These are phyloP conservation scores for Zapus hudsonius DNA, from an alignment of 2,113 vertebrate genomes.

Conservation along the genomic window DNA sequence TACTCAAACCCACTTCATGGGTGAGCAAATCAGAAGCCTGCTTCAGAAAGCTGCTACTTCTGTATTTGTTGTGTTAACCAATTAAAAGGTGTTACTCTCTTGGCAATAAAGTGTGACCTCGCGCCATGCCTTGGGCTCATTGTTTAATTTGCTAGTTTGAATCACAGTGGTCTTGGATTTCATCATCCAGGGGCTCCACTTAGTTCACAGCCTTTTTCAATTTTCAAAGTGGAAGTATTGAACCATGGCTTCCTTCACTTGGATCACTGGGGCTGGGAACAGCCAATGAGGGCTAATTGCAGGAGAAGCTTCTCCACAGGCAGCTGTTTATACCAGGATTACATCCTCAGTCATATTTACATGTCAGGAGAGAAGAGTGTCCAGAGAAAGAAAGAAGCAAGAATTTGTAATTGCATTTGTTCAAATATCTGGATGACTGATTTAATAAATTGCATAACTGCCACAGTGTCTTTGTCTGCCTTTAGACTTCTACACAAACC, in stretches of 20 bases:
- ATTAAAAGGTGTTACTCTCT: constrained; percentile 76
- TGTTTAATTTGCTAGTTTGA: constrained; percentile 46
- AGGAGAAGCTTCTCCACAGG: constrained; percentile 22
- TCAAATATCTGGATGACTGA: constrained; percentile 13
- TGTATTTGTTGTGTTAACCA: constrained; percentile 70
- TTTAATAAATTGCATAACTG: constrained; percentile 8
- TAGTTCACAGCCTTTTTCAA: constrained; percentile 1
- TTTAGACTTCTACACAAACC: not conserved
- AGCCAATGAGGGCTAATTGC: constrained; percentile 16
- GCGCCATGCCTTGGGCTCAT: not conserved
- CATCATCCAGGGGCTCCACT: not conserved
- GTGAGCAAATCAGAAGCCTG: constrained; percentile 47
- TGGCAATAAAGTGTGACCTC: constrained; percentile 58
- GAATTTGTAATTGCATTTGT: not conserved
- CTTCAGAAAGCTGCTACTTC: constrained; percentile 44
- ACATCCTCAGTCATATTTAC: not conserved
- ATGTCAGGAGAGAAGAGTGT: not conserved
- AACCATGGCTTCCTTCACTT: constrained; percentile 1
- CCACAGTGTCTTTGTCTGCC: not conserved
- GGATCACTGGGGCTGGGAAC: not conserved
- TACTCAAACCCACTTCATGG: not conserved
- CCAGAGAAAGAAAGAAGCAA: not conserved
- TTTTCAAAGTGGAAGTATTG: not conserved
- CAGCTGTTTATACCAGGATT: not conserved
- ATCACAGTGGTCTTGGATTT: constrained; percentile 37